A percentile compares a stretch with the other conserved stretches of the same genome.
phyloP scores from a whole-genome alignment of 2,888 invertebrate genomes.

The Neoascia interrupta region DNA sequence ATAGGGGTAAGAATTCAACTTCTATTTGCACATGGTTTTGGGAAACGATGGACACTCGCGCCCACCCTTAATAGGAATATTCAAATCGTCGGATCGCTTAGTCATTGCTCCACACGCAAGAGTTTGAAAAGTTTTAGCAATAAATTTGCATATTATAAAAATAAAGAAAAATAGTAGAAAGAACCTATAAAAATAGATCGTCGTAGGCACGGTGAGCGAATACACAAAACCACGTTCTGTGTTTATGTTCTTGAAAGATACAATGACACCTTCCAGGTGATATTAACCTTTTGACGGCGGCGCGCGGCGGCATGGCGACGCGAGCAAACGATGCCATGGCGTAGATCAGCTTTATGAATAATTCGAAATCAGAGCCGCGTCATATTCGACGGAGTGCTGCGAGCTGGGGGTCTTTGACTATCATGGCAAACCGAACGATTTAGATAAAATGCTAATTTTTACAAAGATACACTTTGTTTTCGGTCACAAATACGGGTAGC shows the following conservation, averaged over 20 bases:
- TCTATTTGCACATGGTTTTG: not conserved
- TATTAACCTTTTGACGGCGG: constrained; percentile 41
- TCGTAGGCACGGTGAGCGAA: too few species aligned
- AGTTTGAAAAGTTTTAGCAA: too few species aligned
- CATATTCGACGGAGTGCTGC: constrained; percentile 17
- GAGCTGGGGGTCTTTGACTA: too few species aligned
- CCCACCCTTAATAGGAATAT: constrained; percentile 13
- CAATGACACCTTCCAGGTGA: constrained; percentile 50
- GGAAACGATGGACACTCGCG: not conserved
- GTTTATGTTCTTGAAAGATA: constrained; percentile 32
- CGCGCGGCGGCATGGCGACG: too few species aligned
- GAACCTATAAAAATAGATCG: constrained; percentile 25
- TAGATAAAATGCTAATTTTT: constrained; percentile 37
- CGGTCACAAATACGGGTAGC: too few species aligned
- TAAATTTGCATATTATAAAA: constrained; percentile 55
- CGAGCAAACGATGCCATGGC: not conserved
- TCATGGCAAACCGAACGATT: too few species aligned
- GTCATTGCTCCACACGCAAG: too few species aligned
- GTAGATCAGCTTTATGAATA: constrained; percentile 1
- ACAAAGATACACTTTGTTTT: too few species aligned
- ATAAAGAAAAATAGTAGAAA: too few species aligned
- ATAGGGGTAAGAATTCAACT: not conserved
- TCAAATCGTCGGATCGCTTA: too few species aligned
- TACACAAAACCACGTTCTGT: constrained; percentile 20
- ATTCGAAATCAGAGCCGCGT: too few species aligned